phyloP scores from a whole-genome alignment of 2,113 vertebrate genomes.

The Mixornis gularis region DNA sequence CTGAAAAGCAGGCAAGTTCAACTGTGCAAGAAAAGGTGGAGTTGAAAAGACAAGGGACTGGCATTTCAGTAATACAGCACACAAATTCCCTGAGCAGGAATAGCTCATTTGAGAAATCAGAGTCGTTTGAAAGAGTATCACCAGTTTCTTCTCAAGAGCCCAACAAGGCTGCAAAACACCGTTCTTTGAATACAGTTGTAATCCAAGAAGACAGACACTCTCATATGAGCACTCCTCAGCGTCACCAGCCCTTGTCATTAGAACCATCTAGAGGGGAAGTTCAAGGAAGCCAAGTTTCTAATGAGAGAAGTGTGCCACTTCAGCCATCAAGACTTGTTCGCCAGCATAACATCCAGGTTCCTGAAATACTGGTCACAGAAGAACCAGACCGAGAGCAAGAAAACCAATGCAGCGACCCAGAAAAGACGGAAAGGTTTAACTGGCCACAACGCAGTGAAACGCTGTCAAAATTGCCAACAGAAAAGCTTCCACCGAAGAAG shows the following conservation, averaged over 20 bases:
- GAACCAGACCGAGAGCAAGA: slow-evolving; percentile 91
- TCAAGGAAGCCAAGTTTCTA: slow-evolving; percentile 50
- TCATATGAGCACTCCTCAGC: slow-evolving; percentile 58
- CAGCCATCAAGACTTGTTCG: slow-evolving; percentile 88
- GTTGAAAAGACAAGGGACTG: slow-evolving; percentile 86
- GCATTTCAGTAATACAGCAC: slow-evolving; percentile 96
- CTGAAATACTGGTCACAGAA: slow-evolving; percentile 96
- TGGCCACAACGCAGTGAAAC: slow-evolving; percentile 98
- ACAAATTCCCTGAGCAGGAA: slow-evolving; percentile 94
- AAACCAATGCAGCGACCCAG: slow-evolving; percentile 75
- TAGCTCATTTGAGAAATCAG: slow-evolving; percentile 86
- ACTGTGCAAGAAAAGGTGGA: slow-evolving; percentile 76
- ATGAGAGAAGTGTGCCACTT: slow-evolving; percentile 65
- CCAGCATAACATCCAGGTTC: slow-evolving; percentile 96
- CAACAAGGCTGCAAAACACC: slow-evolving; percentile 58
- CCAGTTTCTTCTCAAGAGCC: slow-evolving; percentile 75
- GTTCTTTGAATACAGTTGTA: slow-evolving; percentile 59
- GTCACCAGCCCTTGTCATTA: slow-evolving; percentile 40
- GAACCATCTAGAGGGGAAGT: slow-evolving; percentile 65
- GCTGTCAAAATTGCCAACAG: slow-evolving; percentile 90
- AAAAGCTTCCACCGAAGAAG: slow-evolving; percentile 97
- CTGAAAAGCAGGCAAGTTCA: slow-evolving; percentile 74
- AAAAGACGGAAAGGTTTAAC: slow-evolving; percentile 87
- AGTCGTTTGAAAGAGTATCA: slow-evolving; percentile 80
- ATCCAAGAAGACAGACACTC: slow-evolving; percentile 60